phyloP scores from a whole-genome alignment of 2,797 vertebrate genomes.

The Coracias cyanogaster region DNA sequence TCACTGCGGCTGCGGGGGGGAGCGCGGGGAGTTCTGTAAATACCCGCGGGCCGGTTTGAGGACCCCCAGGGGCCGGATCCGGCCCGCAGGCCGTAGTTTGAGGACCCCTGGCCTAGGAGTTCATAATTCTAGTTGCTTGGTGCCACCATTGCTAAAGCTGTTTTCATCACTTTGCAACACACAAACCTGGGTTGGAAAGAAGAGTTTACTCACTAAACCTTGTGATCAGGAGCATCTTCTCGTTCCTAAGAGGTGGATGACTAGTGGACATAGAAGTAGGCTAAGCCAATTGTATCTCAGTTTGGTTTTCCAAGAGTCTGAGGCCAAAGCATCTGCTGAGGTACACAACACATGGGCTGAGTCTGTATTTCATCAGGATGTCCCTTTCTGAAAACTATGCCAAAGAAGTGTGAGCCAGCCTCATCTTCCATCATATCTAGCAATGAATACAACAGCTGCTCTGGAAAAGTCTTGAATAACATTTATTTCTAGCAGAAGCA shows the following conservation, averaged over 20 bases:
- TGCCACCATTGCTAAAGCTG: not conserved
- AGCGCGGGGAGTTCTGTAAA: too few relatives aligned
- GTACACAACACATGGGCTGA: not conserved
- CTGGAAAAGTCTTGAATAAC: not conserved
- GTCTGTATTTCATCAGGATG: not conserved
- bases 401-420: not conserved
- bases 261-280: not conserved
- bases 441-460: not conserved
- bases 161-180: not conserved
- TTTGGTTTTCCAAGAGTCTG: not conserved
- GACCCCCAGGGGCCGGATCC: too few relatives aligned
- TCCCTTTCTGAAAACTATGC: not conserved
- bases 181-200: not conserved
- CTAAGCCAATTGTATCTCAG: not conserved
- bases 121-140: not conserved
- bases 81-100: too few relatives aligned
- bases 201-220: not conserved
- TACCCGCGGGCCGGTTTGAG: too few relatives aligned
- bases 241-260: not conserved
- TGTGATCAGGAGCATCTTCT: not conserved
- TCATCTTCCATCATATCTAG: not conserved
- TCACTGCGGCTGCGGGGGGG: too few relatives aligned
- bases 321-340: not conserved
- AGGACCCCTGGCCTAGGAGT: too few relatives aligned
- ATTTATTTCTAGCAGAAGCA: not conserved